phyloP scores from a whole-genome alignment of 2,888 invertebrate genomes.

The Polyommatus iphigenia region DNA sequence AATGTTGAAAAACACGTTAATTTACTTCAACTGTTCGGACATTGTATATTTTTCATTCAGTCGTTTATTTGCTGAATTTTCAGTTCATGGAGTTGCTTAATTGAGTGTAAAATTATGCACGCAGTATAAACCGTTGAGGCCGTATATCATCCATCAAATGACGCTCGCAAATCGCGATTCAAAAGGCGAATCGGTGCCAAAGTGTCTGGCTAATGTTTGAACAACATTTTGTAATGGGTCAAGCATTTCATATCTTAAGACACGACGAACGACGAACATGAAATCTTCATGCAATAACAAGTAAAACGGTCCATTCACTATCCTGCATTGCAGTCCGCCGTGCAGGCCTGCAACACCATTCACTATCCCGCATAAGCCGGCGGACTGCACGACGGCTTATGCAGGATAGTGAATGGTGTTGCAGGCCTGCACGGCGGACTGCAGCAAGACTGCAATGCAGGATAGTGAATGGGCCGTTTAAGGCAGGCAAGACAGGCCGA shows the following conservation, averaged over 20 bases:
- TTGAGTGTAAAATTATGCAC: slow-evolving; percentile 14
- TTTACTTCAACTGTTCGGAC: neutral
- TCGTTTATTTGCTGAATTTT: neutral
- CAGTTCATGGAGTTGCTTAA: neutral
- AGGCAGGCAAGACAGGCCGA: too few relatives aligned
- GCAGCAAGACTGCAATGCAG: too few relatives aligned
- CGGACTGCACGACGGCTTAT: too few relatives aligned
- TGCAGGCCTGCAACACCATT: too few relatives aligned
- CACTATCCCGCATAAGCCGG: too few relatives aligned
- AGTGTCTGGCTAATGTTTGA: neutral
- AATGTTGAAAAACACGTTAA: neutral
- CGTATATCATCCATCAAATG: slow-evolving; percentile 13
- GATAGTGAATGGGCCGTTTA: too few relatives aligned
- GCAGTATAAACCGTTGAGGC: slow-evolving; percentile 1
- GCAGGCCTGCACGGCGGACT: too few relatives aligned
- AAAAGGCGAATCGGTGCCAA: slow-evolving; percentile 16
- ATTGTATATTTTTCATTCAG: neutral
- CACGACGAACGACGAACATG: too few relatives aligned
- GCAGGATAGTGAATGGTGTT: too few relatives aligned
- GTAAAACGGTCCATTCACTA: too few relatives aligned
- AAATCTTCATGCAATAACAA: too few relatives aligned
- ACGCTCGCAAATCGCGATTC: slow-evolving; percentile 14
- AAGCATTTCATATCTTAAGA: neutral
- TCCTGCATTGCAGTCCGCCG: too few relatives aligned
- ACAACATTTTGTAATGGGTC: neutral